These are phyloP conservation scores for Stomorhina lunata DNA, from an alignment of 2,888 invertebrate species.

Conservation along the genomic window DNA sequence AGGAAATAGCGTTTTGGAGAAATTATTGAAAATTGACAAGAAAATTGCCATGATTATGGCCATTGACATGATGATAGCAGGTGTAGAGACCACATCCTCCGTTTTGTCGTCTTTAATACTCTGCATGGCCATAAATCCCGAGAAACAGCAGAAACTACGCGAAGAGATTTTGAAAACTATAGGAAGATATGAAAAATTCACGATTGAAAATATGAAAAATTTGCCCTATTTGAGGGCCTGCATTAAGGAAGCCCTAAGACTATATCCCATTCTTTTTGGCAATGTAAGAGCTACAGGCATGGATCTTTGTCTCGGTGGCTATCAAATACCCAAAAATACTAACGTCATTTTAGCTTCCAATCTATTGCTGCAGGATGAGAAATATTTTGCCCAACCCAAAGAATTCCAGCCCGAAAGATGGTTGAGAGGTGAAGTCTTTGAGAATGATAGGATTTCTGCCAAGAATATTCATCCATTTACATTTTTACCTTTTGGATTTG, in stretches of 20 bases:
- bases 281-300: slow-evolving; percentile 82
- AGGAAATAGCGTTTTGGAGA: slow-evolving; percentile 83
- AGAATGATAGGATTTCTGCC: slow-evolving; percentile 78
- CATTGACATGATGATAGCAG: slow-evolving; percentile 86
- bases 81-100: slow-evolving; percentile 82
- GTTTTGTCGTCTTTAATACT: slow-evolving; percentile 72
- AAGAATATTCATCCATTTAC: slow-evolving; percentile 71
- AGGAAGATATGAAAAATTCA: slow-evolving; percentile 76
- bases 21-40: slow-evolving; percentile 83
- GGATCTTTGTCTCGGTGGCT: slow-evolving; percentile 84
- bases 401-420: slow-evolving; percentile 89
- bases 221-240: slow-evolving; percentile 86
- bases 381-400: slow-evolving; percentile 83
- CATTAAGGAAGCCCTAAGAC: slow-evolving; percentile 86
- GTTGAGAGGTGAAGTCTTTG: slow-evolving; percentile 79
- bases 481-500: slow-evolving; percentile 75
- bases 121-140: slow-evolving; percentile 83
- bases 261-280: slow-evolving; percentile 83
- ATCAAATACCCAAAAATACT: slow-evolving; percentile 84
- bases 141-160: slow-evolving; percentile 84
- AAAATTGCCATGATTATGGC: slow-evolving; percentile 85
- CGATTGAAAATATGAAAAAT: slow-evolving; percentile 79
- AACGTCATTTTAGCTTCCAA: slow-evolving; percentile 88
- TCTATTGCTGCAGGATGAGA: slow-evolving; percentile 82
- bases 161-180: slow-evolving; percentile 81